Base-by-base conservation (phyloP, 2,888 invertebrate species). In the Calliphora vomitoria region DNA sequence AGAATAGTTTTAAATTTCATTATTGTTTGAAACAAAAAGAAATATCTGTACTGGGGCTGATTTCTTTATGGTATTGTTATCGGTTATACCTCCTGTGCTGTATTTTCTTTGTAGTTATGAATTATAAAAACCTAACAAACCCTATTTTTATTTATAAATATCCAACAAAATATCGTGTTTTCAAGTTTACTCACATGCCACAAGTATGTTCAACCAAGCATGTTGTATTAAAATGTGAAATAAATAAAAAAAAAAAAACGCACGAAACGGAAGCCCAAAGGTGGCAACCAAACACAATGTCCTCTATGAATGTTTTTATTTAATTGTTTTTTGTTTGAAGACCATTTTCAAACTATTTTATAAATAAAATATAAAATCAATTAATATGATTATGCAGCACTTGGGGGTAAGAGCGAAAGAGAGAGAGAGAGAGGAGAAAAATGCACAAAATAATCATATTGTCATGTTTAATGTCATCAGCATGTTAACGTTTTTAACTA, bases 401-500 rank as follows among this genome's bases (percentile, higher is more conserved):
- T 55, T 55, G 13, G 10, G 50, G 15, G 8, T n/a, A n/a, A n/a
- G n/a, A n/a, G n/a, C n/a, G n/a, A n/a, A n/a, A 53, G 10, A 53
- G 25, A 18, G 11, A 38, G 4, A 41, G 20, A 3, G 8, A 8
- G 35, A 58, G 58, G 11, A 62, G 38, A 20, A 82, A 58, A 53
- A 38, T 44, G n/a, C 13, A 41, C 58, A 76, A 80, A 64, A 25
- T 71, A 80, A 75, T 64, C 31, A 81, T 44, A 81, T 69, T 82
- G 81, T 82, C 84, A 82, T 82, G 81, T 87, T 87, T 79, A 87
- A 82, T 85, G 87, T 87, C 87, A 79, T 85, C 82, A 71, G 69
- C 78, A 85, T 87, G 81, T 87, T 84, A 84, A 78, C 60, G 60
- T 74, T 76, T 87, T 79, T 85, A 84, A 66, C 82, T 80, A 66